Percentiles rank a stretch among this genome's conserved stretches.
Evolutionary conservation across 2,797 vertebrate species (phyloP).

Genomic region (Channallabes apus): DNA sequence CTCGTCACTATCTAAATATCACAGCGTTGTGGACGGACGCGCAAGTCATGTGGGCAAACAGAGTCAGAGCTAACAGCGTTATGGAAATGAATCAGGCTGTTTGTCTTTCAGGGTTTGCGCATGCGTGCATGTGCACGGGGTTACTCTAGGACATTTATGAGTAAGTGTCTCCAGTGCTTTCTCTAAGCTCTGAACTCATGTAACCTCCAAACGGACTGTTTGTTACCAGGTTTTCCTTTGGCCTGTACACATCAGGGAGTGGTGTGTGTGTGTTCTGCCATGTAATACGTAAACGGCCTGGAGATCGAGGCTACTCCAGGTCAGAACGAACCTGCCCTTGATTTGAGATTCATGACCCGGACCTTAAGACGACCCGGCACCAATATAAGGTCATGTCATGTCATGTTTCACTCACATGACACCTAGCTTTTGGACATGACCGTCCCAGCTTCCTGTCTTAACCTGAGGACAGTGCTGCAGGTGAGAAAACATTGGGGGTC

Average conservation of each 20-base stretch:
- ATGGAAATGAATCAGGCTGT: constrained; percentile 43
- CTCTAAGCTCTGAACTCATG: constrained; percentile 36
- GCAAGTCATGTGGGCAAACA: constrained; percentile 19
- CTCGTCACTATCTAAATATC: neutral
- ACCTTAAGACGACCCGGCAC: neutral
- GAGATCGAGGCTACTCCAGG: constrained; percentile 10
- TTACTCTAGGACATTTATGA: constrained; percentile 48
- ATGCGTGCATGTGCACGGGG: neutral
- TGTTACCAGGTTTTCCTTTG: constrained; percentile 30
- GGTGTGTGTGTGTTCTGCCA: neutral
- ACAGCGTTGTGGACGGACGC: neutral
- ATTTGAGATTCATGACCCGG: neutral
- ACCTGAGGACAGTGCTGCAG: neutral
- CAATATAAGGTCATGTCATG: neutral
- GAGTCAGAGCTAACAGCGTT: constrained; percentile 1
- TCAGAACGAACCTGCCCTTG: neutral
- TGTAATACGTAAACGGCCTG: neutral
- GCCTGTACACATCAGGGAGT: neutral
- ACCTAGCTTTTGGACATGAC: neutral
- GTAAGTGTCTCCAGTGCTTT: constrained; percentile 11
- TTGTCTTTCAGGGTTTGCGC: constrained; percentile 24
- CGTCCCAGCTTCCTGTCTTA: neutral
- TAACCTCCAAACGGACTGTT: constrained; percentile 45
- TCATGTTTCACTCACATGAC: neutral
- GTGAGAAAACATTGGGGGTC: neutral